Evolutionary conservation across 2,888 invertebrate genomes (phyloP).

Genomic region (Xestia rhomboidea): DNA sequence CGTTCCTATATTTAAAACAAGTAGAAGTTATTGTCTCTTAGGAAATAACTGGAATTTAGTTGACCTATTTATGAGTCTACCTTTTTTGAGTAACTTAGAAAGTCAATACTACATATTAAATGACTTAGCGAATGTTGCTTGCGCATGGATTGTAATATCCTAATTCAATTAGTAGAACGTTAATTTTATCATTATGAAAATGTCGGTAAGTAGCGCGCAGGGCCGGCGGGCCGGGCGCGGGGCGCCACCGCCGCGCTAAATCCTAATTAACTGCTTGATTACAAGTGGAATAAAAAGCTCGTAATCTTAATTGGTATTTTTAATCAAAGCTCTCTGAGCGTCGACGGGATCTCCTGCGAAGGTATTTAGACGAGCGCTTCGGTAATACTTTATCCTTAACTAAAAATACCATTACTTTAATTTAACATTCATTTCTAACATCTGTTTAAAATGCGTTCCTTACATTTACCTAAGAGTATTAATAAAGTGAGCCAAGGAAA

Average conservation of each 20-base stretch:
- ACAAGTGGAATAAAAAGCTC: constrained; percentile 85
- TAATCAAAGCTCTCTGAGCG: constrained; percentile 81
- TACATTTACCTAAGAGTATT: constrained; percentile 56
- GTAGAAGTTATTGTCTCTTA: constrained; percentile 70
- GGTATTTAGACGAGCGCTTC: constrained; percentile 62
- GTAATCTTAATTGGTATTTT: constrained; percentile 89
- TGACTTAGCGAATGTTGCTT: constrained; percentile 23
- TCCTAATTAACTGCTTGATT: constrained; percentile 88
- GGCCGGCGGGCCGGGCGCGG: constrained; percentile 57
- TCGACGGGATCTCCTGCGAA: constrained; percentile 62
- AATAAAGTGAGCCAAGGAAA: constrained; percentile 58
- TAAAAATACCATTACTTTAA: constrained; percentile 56
- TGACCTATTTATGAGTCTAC: constrained; percentile 52
- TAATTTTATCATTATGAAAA: constrained; percentile 70
- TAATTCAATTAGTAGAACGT: constrained; percentile 64
- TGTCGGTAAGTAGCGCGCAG: constrained; percentile 66
- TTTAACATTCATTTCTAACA: constrained; percentile 43
- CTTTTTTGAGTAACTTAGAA: not conserved
- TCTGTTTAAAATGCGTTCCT: constrained; percentile 47
- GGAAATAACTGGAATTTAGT: constrained; percentile 53
- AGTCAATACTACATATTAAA: not conserved
- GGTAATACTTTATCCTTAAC: constrained; percentile 64
- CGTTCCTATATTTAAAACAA: constrained; percentile 77
- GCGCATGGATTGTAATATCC: constrained; percentile 39
- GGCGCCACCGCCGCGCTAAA: constrained; percentile 76